Base-by-base conservation (phyloP, 1,140 invertebrate genomes). In the Drosophila punjabiensis region DNA sequence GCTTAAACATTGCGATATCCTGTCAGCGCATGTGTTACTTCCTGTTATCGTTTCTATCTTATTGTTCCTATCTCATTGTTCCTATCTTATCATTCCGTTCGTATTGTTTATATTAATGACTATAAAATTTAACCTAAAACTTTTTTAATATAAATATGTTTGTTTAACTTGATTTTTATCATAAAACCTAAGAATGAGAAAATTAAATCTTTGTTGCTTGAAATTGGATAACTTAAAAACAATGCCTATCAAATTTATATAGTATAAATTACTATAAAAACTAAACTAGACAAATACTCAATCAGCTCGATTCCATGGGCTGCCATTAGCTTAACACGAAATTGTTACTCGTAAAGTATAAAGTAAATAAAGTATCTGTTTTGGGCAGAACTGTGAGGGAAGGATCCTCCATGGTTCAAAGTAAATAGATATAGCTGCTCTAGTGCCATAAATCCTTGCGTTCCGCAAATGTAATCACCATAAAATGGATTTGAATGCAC, bases 381-480 rank as follows among this genome's bases (percentile, higher is more conserved):
- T 20, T 55, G 18, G 30, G 11, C 13, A 5, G 3, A 32, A 4
- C 2, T 35, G 11, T n/a, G 0, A 11, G 33, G 18, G 24, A 24
- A 16, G 53, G 20, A 16, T 37, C 5, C 3, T 24, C 3, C 5
- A 16, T 24, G 35, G 35, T 16, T 4, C 3, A 32, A 20, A 11
- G 62, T n/a, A 68, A 47, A 50, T 59, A 59, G 53, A 9, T 33
- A 6, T 45, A 56, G 45, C 24, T 50, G 2, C 24, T 20, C 3
- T 24, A 8, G 14, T 30, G 53, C 55, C 32, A 62, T 62, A 32
- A 73, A 74, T 52, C 68, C 30, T 5, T n/a, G 35, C 30, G 32
- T 58, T 71, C 65, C 68, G 69, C 37, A 37, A 62, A 43, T 52
- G 68, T 73, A 74, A 74, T 74, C 71, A 75, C 18, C 71, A 75